Percentiles rank a stretch among this genome's conserved stretches.
Conservation (phyloP, 2,888 invertebrate species). For the Platycheirus albimanus region DNA sequence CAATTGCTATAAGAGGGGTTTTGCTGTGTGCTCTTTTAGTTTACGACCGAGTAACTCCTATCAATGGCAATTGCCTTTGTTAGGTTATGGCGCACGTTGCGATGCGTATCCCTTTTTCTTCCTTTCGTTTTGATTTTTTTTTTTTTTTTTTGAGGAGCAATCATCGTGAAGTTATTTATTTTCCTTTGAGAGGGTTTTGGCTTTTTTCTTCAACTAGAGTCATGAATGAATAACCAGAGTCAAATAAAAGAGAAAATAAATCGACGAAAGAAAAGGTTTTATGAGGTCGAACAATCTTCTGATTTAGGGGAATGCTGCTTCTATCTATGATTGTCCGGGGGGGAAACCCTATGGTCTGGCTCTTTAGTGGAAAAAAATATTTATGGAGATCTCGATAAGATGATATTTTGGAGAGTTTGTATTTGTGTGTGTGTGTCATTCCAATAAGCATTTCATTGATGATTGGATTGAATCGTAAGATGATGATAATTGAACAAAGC, state of each 20-base stretch:
- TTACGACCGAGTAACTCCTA: slow-evolving; percentile 63
- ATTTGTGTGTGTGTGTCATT: slow-evolving; percentile 9
- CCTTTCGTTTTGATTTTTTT: slow-evolving; percentile 6
- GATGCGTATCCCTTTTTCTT: slow-evolving; percentile 32
- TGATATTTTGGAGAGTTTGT: slow-evolving; percentile 14
- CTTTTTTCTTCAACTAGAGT: neutral
- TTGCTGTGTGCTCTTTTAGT: slow-evolving; percentile 57
- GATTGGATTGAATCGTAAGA: slow-evolving; percentile 38
- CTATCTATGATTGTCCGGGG: slow-evolving; percentile 29
- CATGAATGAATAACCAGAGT: slow-evolving; percentile 41
- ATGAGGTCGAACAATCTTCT: slow-evolving; percentile 48
- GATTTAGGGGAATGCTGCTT: slow-evolving; percentile 57
- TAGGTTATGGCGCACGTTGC: slow-evolving; percentile 67
- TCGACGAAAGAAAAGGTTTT: slow-evolving; percentile 37
- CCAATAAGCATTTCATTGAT: neutral
- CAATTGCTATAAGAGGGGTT: slow-evolving; percentile 3
- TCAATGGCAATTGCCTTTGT: slow-evolving; percentile 70
- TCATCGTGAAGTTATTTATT: neutral
- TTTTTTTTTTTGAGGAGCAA: neutral
- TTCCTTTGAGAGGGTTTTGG: neutral
- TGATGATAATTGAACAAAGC: slow-evolving; percentile 29
- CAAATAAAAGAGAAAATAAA: slow-evolving; percentile 7
- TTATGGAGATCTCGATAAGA: slow-evolving; percentile 14
- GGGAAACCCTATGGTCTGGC: slow-evolving; percentile 31
- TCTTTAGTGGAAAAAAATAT: slow-evolving; percentile 56